phyloP scores from a whole-genome alignment of 2,797 vertebrate genomes.

The Hemibagrus guttatus region DNA sequence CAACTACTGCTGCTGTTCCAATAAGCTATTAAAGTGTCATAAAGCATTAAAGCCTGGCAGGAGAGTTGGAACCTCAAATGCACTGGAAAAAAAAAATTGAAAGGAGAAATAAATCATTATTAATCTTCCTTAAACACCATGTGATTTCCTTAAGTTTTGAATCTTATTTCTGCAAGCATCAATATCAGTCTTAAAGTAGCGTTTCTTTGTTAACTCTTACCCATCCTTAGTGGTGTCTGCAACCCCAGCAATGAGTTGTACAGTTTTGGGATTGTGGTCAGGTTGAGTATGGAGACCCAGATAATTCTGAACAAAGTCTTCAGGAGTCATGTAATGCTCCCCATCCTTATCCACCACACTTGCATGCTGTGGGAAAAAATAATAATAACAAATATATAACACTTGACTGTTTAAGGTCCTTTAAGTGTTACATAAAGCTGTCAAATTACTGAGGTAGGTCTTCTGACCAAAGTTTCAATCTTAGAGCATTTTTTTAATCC shows the following conservation, averaged over 20 bases:
- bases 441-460: neutral
- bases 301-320: constrained; percentile 93
- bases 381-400: neutral
- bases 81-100: neutral
- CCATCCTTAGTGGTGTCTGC: constrained; percentile 98
- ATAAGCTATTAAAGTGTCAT: constrained; percentile 27
- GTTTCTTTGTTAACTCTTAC: constrained; percentile 63
- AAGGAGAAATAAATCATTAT: constrained; percentile 9
- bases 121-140: neutral
- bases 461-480: neutral
- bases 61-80: constrained; percentile 14
- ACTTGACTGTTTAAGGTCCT: neutral
- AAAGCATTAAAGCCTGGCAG: constrained; percentile 20
- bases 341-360: constrained; percentile 88
- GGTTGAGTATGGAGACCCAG: constrained; percentile 89
- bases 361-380: constrained; percentile 77
- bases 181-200: neutral
- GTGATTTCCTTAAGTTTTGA: neutral
- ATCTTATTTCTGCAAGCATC: neutral
- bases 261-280: constrained; percentile 90
- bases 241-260: constrained; percentile 92
- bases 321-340: constrained; percentile 91
- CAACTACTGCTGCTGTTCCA: constrained; percentile 20
- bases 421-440: neutral
- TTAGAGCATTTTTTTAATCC: neutral